Evolutionary conservation across 2,888 invertebrate species (phyloP), one percentile per base, ranked within the genome.

Genomic region (Chloroclystis v-ata): DNA sequence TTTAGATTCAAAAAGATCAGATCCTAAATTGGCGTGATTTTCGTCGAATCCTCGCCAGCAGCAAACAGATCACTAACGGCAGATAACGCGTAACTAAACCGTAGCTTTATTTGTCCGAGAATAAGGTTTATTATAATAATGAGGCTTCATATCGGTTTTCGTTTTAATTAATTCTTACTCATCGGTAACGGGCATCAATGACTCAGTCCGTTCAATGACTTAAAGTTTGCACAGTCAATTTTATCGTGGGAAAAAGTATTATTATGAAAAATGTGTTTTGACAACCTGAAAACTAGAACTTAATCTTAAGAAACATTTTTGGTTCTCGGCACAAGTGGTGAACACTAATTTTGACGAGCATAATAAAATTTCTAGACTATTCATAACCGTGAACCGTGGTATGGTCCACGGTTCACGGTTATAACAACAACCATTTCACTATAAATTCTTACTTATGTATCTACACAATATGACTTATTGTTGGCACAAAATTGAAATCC

Each of bases 161-260:
- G 60, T 75, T 82, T 54, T 84, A 85, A 86, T 86, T 84, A 83
- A 78, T 82, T 80, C 75, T 84, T 83, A 82, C 70, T 85, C 82
- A 83, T 71, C 64, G 70, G 74, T 82, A 84, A 82, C 82, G 78
- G 82, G 59, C 66, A 60, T 58, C 54, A 63, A 61, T 85, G 85
- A 83, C 64, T 85, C 81, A 83, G 68, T 45, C 42, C 57, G 57
- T 53, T 56, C 61, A 66, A 54, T 67, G 58, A 55, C 59, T 50
- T 47, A 54, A 41, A 43, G 28, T 12, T 42, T 37, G 32, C 20
- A 16, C 30, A 28, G 46, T 30, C 37, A 20, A 43, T 37, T 40
- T 46, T 43, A 45, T 20, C 42, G 35, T 50, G 35, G 25, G 48
- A 62, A 52, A 51, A 10, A 30, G 26, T 20, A 30, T 24, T 35